Evolutionary conservation across 2,888 invertebrate genomes (phyloP).

Genomic region (Pemphredon lugubris): DNA sequence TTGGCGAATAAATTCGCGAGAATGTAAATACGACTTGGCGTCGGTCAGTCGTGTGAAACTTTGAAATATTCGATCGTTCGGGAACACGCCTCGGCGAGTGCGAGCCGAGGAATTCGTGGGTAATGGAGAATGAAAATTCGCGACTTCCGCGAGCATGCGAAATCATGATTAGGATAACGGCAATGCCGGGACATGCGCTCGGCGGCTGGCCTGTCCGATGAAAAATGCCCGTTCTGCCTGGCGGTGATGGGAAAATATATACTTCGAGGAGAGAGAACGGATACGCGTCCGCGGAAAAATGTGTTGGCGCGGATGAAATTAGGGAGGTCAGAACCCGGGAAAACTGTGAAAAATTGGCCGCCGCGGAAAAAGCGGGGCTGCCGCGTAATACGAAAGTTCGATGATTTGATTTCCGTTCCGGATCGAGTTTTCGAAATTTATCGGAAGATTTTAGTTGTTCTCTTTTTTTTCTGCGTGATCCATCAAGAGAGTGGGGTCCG

Average conservation of each 20-base stretch:
- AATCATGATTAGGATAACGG: conserved; percentile 53
- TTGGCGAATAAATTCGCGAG: too few species aligned
- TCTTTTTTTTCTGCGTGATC: too few species aligned
- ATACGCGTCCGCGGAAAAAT: background rate
- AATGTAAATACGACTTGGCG: too few species aligned
- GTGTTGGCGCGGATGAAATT: background rate
- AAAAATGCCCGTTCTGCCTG: conserved; percentile 21
- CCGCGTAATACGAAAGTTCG: too few species aligned
- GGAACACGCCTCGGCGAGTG: conserved; percentile 4
- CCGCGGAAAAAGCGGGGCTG: background rate
- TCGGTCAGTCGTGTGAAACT: too few species aligned
- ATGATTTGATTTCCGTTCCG: too few species aligned
- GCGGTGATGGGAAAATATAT: conserved; percentile 22
- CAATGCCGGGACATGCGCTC: conserved; percentile 27
- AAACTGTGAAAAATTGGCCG: background rate
- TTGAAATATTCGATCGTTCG: background rate
- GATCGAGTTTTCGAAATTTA: too few species aligned
- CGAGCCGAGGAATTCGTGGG: conserved; percentile 24
- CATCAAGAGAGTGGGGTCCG: too few species aligned
- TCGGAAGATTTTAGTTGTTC: too few species aligned
- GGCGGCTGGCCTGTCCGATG: conserved; percentile 5
- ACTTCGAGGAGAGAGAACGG: conserved; percentile 9
- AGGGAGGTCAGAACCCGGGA: background rate
- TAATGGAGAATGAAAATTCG: conserved; percentile 62
- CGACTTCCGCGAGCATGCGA: conserved; percentile 63